Percentiles rank a stretch among this genome's conserved stretches.
phyloP scores from a whole-genome alignment of 2,113 vertebrate species.

The Saguinus midas region DNA sequence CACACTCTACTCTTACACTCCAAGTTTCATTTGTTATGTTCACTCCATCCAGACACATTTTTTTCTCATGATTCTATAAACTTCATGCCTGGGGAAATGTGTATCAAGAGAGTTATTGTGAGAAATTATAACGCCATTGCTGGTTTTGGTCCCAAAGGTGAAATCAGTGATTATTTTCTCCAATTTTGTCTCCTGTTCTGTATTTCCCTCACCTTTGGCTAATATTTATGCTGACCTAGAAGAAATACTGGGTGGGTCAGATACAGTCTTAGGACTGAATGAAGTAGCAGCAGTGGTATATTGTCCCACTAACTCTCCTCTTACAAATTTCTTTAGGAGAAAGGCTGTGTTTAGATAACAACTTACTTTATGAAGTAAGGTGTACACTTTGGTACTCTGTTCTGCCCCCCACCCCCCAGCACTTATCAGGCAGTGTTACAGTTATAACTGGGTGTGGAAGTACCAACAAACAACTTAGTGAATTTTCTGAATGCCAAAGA shows the following conservation, averaged over 20 bases:
- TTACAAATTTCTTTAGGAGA: not conserved
- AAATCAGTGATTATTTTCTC: not conserved
- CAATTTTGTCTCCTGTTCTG: not conserved
- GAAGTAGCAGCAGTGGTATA: not conserved
- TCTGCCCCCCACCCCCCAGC: not conserved
- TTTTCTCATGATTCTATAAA: not conserved
- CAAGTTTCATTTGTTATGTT: not conserved
- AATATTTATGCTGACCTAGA: not conserved
- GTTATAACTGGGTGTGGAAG: not conserved
- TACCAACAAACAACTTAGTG: not conserved
- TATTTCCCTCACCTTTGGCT: not conserved
- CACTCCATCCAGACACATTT: not conserved
- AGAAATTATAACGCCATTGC: not conserved
- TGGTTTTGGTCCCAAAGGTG: not conserved
- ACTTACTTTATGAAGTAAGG: not conserved
- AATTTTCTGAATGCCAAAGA: not conserved
- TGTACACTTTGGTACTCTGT: not conserved
- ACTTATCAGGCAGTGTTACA: not conserved
- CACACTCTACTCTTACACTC: rapidly evolving
- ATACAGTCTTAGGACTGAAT: not conserved
- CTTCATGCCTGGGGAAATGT: not conserved
- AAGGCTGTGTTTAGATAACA: not conserved
- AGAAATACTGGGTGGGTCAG: too few species aligned
- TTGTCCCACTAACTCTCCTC: not conserved
- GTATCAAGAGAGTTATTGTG: not conserved